A percentile compares a stretch with the other conserved stretches of the same genome.
Evolutionary conservation across 2,113 vertebrate species (phyloP).

Genomic region (Elaphurus davidianus): DNA sequence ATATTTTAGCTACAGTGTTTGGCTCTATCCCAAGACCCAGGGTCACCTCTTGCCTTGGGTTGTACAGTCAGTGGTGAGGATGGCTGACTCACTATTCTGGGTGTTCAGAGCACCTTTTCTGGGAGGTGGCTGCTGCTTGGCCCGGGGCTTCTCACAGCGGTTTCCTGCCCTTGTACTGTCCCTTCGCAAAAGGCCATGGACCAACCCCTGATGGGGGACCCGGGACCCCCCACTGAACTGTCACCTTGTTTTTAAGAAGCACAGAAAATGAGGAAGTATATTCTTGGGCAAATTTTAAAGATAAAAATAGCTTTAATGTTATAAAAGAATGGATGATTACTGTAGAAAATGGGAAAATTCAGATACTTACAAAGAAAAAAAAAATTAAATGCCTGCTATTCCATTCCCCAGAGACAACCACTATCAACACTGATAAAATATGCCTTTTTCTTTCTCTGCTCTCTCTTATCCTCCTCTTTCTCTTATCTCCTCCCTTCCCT

Average conservation of each 20-base stretch:
- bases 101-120: not conserved
- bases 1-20: not conserved
- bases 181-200: not conserved
- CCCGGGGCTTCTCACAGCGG: not conserved
- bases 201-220: not conserved
- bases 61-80: not conserved
- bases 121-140: not conserved
- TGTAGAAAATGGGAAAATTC: constrained; percentile 23
- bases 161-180: not conserved
- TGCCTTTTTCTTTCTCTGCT: not conserved
- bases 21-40: not conserved
- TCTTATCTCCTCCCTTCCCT: too few relatives aligned
- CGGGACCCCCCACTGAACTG: not conserved
- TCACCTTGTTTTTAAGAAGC: not conserved
- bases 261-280: not conserved
- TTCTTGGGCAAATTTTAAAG: constrained; percentile 2
- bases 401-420: not conserved
- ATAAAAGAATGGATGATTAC: not conserved
- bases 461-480: not conserved
- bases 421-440: not conserved
- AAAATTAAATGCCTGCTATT: not conserved
- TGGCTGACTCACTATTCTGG: not conserved
- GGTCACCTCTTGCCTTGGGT: not conserved
- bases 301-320: not conserved
- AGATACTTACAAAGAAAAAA: constrained; percentile 29